These are phyloP conservation scores for Sanderia malayensis DNA, from an alignment of 30 jellyfish, hydroid and myxozoan species.

Conservation along the genomic window DNA sequence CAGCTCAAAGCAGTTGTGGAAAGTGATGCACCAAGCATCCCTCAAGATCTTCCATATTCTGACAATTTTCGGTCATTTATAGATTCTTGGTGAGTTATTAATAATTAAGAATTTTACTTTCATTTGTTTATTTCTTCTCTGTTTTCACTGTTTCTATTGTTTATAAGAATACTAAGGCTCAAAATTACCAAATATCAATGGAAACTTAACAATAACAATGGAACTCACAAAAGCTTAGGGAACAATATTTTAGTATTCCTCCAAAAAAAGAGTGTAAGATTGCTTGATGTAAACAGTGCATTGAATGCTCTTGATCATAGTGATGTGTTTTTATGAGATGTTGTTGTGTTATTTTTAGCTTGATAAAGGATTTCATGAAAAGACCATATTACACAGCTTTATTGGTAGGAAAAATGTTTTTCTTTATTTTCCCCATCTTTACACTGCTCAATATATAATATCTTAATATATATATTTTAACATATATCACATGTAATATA, in stretches of 20 bases:
- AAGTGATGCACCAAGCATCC: constrained; percentile 78
- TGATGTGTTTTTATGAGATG: not conserved
- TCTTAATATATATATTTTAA: not conserved
- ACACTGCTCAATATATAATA: not conserved
- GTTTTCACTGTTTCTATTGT: not conserved
- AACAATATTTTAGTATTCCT: not conserved
- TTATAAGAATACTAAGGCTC: not conserved
- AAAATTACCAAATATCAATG: not conserved
- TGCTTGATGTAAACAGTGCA: not conserved
- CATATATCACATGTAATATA: not conserved
- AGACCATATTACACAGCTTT: constrained; percentile 85
- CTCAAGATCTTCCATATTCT: constrained; percentile 50
- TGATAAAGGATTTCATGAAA: constrained; percentile 64
- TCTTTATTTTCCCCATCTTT: not conserved
- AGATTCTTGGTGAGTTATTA: constrained; percentile 63
- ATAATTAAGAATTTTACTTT: not conserved
- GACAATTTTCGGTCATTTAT: constrained; percentile 54
- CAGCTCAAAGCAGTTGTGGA: constrained; percentile 95
- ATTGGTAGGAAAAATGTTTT: constrained; percentile 48
- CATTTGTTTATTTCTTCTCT: not conserved
- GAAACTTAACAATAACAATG: not conserved
- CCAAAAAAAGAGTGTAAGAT: not conserved
- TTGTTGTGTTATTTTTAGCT: constrained; percentile 37
- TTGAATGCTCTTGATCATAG: not conserved
- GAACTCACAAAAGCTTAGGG: not conserved